phyloP scores from a whole-genome alignment of 2,113 vertebrate species.

The Heloderma charlesbogerti region DNA sequence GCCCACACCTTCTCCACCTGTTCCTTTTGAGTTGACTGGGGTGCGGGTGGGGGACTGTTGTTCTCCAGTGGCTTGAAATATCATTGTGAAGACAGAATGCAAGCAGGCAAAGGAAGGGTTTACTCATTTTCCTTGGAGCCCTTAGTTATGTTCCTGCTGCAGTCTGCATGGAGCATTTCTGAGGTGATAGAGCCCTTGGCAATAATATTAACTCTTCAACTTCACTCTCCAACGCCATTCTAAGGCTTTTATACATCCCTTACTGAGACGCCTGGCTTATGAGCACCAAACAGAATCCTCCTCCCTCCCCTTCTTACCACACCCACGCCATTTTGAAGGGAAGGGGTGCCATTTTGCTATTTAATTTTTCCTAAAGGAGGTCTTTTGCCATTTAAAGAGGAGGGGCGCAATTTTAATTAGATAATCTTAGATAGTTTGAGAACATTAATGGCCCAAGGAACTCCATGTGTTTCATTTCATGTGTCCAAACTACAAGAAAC shows the following conservation, averaged over 20 bases:
- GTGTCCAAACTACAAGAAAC: not conserved
- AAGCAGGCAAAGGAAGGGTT: conserved; percentile 46
- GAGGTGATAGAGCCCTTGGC: conserved; percentile 14
- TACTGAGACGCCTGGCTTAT: not conserved
- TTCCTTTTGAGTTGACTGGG: conserved; percentile 43
- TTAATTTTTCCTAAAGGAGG: no score
- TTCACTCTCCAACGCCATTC: not conserved
- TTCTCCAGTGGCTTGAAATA: conserved; percentile 61
- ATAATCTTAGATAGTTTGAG: conserved; percentile 44
- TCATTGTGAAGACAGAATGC: conserved; percentile 45
- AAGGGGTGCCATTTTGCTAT: no score
- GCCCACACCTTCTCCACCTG: not conserved
- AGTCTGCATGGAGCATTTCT: conserved; percentile 37
- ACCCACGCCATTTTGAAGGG: not conserved
- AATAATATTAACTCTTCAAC: conserved; percentile 19
- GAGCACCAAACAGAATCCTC: no score
- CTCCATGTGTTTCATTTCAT: not conserved
- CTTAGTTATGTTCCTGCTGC: conserved; percentile 34
- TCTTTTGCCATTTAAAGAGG: no score
- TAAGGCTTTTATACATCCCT: not conserved
- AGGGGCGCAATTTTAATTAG: conserved; percentile 31
- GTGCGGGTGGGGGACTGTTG: not conserved
- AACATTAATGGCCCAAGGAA: conserved; percentile 40
- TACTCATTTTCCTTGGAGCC: conserved; percentile 56
- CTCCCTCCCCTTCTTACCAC: not conserved